These are phyloP conservation scores for Phymatocera aterrima DNA, from an alignment of 2,888 invertebrate species.

Conservation along the genomic window DNA sequence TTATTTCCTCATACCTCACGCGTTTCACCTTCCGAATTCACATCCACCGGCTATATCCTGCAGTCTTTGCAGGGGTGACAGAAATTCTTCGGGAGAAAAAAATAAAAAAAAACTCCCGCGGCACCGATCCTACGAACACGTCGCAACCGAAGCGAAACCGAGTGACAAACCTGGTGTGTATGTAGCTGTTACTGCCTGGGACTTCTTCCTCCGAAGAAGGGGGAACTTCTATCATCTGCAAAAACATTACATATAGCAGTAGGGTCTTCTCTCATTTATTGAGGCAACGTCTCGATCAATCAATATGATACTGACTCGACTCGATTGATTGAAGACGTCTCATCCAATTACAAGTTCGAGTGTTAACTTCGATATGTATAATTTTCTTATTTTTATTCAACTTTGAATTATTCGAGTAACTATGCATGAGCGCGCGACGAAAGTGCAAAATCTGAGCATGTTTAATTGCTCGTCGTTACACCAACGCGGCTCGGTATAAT, in stretches of 20 bases:
- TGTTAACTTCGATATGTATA: too few species aligned
- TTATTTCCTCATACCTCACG: constrained; percentile 1
- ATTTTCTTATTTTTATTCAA: constrained; percentile 4
- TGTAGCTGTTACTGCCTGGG: not conserved
- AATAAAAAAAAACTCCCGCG: too few species aligned
- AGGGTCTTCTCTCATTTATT: too few species aligned
- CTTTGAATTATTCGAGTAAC: too few species aligned
- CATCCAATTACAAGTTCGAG: too few species aligned
- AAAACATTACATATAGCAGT: too few species aligned
- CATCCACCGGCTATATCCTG: constrained; percentile 8
- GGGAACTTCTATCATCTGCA: not conserved
- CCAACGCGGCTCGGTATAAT: not conserved
- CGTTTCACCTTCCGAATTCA: constrained; percentile 17
- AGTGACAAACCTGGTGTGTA: too few species aligned
- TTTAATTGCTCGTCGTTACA: constrained; percentile 16
- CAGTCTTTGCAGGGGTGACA: not conserved
- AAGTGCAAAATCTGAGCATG: constrained; percentile 17
- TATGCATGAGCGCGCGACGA: too few species aligned
- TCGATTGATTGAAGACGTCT: too few species aligned
- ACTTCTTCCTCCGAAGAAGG: too few species aligned
- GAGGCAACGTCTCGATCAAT: too few species aligned
- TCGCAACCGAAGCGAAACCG: constrained; percentile 17
- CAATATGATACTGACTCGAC: too few species aligned
- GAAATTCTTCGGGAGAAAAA: not conserved
- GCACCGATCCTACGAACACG: constrained; percentile 8